Percentiles rank a stretch among this genome's conserved stretches.
phyloP scores from a whole-genome alignment of 23 tunicate species.

The Botrylloides violaceus region DNA sequence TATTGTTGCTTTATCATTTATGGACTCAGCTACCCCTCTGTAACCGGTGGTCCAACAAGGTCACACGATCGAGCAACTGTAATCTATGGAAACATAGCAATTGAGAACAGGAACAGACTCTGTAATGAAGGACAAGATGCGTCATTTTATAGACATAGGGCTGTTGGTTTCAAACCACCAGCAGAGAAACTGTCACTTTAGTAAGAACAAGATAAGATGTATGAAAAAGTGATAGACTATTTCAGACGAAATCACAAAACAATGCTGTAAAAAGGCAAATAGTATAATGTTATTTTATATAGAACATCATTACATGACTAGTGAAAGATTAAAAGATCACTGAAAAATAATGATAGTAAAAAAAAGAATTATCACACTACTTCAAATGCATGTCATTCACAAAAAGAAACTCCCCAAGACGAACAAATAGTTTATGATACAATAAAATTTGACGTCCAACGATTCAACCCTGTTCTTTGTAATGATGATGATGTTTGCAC shows the following conservation, averaged over 20 bases:
- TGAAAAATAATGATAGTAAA: not conserved
- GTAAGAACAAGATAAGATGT: not conserved
- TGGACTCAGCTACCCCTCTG: too few species aligned
- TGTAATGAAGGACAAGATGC: too few species aligned
- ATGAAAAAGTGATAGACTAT: conserved; percentile 1
- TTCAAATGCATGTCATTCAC: conserved; percentile 1
- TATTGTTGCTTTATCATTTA: too few species aligned
- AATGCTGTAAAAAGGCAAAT: not conserved
- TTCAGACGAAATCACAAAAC: not conserved
- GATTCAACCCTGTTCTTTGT: too few species aligned
- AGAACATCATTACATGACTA: not conserved
- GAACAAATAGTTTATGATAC: not conserved
- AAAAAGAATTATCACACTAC: not conserved
- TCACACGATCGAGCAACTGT: too few species aligned
- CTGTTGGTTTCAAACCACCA: too few species aligned
- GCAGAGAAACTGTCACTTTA: not conserved
- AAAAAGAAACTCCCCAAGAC: not conserved
- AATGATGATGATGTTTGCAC: not conserved
- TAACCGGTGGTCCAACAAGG: too few species aligned
- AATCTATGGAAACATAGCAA: too few species aligned
- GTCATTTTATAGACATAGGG: too few species aligned
- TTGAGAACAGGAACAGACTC: too few species aligned
- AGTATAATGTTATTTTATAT: not conserved
- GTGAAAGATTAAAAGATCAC: not conserved
- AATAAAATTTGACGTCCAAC: not conserved